Conservation (phyloP, 2,888 invertebrate species). For the Leucophenga montana region DNA sequence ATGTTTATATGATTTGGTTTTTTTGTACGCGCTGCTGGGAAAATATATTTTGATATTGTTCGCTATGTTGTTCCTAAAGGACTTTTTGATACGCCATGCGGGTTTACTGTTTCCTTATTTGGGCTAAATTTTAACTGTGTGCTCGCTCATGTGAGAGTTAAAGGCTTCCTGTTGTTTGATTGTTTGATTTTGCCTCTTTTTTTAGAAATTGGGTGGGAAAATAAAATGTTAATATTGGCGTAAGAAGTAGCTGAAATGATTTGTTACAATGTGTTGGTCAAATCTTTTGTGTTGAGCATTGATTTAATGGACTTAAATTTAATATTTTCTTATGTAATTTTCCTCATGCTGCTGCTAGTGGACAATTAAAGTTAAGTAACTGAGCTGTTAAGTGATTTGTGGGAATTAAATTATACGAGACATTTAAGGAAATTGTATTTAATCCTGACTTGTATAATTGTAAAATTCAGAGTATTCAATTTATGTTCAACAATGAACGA, state of each 20-base stretch:
- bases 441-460: no score
- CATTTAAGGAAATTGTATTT: no score
- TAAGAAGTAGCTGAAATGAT: neutral
- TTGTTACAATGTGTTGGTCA: neutral
- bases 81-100: conserved; percentile 47
- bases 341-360: no score
- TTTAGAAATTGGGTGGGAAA: conserved; percentile 26
- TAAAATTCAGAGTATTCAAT: no score
- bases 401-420: no score
- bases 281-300: no score
- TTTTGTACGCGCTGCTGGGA: conserved; percentile 53
- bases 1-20: no score
- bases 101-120: conserved; percentile 46
- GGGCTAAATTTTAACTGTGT: conserved; percentile 16
- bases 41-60: conserved; percentile 39
- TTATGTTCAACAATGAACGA: no score
- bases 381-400: no score
- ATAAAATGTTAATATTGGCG: neutral
- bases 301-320: no score
- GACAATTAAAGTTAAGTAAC: no score
- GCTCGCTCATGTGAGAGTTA: neutral
- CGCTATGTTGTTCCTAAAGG: conserved; percentile 17
- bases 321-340: no score
- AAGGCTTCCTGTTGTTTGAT: conserved; percentile 33
- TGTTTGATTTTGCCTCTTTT: conserved; percentile 40